phyloP scores from a whole-genome alignment of 2,888 invertebrate genomes.

The Balanococcus diminutus region DNA sequence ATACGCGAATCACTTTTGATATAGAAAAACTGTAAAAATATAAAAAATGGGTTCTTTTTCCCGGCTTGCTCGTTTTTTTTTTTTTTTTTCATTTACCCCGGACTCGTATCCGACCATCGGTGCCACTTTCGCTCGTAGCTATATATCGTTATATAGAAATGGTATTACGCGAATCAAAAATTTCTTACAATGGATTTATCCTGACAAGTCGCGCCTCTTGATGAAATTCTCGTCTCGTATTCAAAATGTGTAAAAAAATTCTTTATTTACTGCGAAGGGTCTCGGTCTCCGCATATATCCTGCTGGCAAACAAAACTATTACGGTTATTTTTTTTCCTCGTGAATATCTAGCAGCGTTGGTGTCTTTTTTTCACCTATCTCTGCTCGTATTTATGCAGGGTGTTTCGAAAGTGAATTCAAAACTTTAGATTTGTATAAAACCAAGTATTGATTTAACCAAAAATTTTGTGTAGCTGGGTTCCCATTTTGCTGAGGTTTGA shows the following conservation, averaged over 20 bases:
- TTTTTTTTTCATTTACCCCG: background rate
- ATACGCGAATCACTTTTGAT: slow-evolving; percentile 20
- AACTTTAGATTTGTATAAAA: too few relatives aligned
- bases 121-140: slow-evolving; percentile 5
- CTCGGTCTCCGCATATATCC: background rate
- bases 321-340: background rate
- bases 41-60: slow-evolving; percentile 12
- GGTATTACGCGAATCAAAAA: slow-evolving; percentile 2
- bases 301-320: background rate
- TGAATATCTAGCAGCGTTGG: background rate
- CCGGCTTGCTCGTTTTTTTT: background rate
- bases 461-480: too few relatives aligned
- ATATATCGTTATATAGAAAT: background rate
- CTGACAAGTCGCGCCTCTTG: background rate
- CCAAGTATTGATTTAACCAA: too few relatives aligned
- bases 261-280: background rate
- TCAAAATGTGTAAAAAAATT: background rate
- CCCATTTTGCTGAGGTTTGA: too few relatives aligned
- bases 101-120: background rate
- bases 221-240: slow-evolving; percentile 17
- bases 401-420: too few relatives aligned
- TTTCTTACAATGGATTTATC: background rate
- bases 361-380: background rate
- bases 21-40: slow-evolving; percentile 26
- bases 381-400: too few relatives aligned